Evolutionary conservation across 1,140 invertebrate species (phyloP), one percentile per base, ranked within the genome.

Genomic region (Plectrocnemia conspersa): DNA sequence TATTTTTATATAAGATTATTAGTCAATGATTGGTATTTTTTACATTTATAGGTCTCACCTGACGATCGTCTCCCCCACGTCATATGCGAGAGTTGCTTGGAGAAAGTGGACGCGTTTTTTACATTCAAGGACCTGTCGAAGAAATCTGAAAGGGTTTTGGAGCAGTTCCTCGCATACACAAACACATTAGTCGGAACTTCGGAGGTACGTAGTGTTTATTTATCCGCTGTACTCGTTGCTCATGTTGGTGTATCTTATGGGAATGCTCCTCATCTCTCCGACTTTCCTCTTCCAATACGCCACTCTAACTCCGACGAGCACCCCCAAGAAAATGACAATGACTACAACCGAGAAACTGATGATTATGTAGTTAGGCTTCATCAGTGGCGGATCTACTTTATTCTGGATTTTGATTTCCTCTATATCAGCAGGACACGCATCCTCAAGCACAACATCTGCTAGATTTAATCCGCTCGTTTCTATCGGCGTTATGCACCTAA

Each of bases 81-180:
- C 41, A 74, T 81, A 21, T 81, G 79, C 67, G 70, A 70, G 7
- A 74, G 70, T 62, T 81, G 79, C 71, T 71, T 66, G 59, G 72
- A 79, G 54, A 78, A 79, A 64, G 66, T 81, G 50, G 76, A 79
- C 66, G 72, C 74, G 45, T 75, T 80, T 52, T 74, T 76, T 61
- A 77, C 74, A 59, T 81, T 81, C 66, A 76, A 71, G 68, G 75
- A 79, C 64, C 61, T 76, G 38, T 75, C 79, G 58, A 72, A 75
- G 46, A 79, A 77, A 66, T 75, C 76, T 40, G 76, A 79, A 66
- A 71, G 75, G 61, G 64, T 79, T n/a, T 67, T 81, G 63, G 71
- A 77, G 64, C 75, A 79, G 66, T 81, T 78, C 66, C 63, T 81
- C 44, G 68, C 73, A 44, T 79, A 76, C 70, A 74, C 77, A 19